Evolutionary conservation across 2,113 vertebrate species (phyloP), one percentile per base, ranked within the genome.

Genomic region (Cercopithecus mona): DNA sequence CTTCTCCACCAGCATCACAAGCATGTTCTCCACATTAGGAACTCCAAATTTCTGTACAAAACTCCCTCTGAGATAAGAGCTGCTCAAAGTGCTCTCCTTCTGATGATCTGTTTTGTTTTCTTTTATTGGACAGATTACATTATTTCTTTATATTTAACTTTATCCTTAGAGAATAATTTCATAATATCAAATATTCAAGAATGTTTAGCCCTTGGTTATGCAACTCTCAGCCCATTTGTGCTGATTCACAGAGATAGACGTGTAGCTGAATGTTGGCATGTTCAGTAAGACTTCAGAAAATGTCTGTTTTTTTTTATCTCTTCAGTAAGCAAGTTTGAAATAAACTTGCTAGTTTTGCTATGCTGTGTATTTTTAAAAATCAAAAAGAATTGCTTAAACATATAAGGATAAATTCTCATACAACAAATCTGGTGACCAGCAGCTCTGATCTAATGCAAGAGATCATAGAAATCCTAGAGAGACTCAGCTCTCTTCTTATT

Each of bases 51-150:
- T 23, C 59, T 96, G 32, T 25, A 22, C 38, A 55, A 27, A 64
- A 68, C 22, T 5, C 16, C 76, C 18, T 40, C 75, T 3, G 89
- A 93, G 30, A 11, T 59, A 18, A 90, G 45, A 89, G 89, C 84
- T 9, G 12, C 40, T 3, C 38, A 43, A 0, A 95, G 61, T 43
- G 22, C 84, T 18, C 86, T 95, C 25, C n/a, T 91, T 22, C 70
- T 93, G 14, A 95, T 95, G 82, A 45, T 90, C 12, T 97, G 52
- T 35, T 97, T 96, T 72, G 32, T 70, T 40, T 83, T 59, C 45
- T 93, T 95, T 45, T 61, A 72, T 35, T 95, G 45, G 86, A 25
- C 32, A 35, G 70, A 91, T 8, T 93, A 20, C 66, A 20, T 55
- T 18, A 3, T 72, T n/a, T 78, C 18, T 40, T 70, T 90, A 70